Conservation (phyloP, 2,888 invertebrate species). For the Tubiluchus corallicola region DNA sequence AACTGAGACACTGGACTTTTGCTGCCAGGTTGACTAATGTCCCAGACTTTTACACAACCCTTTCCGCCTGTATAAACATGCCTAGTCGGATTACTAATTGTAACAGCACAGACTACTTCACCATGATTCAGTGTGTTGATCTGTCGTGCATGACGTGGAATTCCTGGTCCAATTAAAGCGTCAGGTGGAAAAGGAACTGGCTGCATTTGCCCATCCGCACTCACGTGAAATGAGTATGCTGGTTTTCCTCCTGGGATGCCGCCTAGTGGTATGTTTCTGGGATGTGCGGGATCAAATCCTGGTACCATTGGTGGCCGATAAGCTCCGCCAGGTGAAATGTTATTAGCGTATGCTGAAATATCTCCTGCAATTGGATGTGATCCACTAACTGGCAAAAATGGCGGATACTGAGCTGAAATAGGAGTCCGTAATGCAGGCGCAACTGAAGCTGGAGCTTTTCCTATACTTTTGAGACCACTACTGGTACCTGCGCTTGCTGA, state of each 20-base stretch:
- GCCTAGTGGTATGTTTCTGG: too few relatives aligned
- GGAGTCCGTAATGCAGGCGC: too few relatives aligned
- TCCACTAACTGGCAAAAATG: too few relatives aligned
- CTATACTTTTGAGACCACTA: neutral
- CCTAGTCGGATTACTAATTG: constrained; percentile 66
- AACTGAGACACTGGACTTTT: constrained; percentile 71
- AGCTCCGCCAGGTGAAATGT: too few relatives aligned
- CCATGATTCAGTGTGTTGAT: constrained; percentile 82
- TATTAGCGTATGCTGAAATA: too few relatives aligned
- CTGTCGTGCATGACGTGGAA: constrained; percentile 72
- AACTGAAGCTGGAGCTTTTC: neutral
- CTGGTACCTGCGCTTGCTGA: neutral
- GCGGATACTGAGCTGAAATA: too few relatives aligned
- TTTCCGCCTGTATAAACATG: constrained; percentile 97
- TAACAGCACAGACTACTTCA: constrained; percentile 93
- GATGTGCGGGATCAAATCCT: too few relatives aligned
- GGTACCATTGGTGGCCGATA: too few relatives aligned
- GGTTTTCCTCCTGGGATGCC: too few relatives aligned
- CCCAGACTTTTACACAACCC: constrained; percentile 93
- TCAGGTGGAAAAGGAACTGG: constrained; percentile 89
- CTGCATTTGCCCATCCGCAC: constrained; percentile 34
- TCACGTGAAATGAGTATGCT: too few relatives aligned
- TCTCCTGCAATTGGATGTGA: too few relatives aligned
- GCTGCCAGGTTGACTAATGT: constrained; percentile 67
- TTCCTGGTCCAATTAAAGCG: constrained; percentile 75